Percentiles rank a stretch among this genome's conserved stretches.
Conservation (phyloP, 92 coral and sea anemone species). For the Meandrina meandrites region DNA sequence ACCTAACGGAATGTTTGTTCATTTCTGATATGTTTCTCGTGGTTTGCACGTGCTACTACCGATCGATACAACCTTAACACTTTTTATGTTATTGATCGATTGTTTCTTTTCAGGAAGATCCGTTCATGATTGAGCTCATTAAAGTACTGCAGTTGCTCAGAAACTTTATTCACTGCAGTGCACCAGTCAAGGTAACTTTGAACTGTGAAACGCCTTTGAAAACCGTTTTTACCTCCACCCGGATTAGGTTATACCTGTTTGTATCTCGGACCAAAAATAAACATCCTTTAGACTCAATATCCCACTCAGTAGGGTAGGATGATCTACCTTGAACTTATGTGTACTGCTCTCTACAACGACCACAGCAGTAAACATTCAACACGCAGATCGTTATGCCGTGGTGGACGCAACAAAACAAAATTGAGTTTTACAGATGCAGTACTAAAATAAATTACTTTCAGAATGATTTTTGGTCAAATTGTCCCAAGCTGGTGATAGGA, state of each 20-base stretch:
- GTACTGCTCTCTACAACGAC: no score
- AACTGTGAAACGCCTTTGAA: neutral
- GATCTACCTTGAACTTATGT: neutral
- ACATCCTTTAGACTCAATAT: neutral
- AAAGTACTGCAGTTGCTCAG: constrained; percentile 68
- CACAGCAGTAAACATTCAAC: no score
- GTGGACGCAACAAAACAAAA: neutral
- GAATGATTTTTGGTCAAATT: no score
- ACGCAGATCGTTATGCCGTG: no score
- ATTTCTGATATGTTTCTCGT: no score
- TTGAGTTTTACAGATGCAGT: no score
- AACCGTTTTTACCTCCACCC: neutral
- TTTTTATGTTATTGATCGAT: neutral
- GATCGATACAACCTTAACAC: no score
- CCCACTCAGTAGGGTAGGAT: neutral
- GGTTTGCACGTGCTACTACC: no score
- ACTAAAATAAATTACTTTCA: no score
- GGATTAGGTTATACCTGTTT: no score
- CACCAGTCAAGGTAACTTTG: constrained; percentile 77
- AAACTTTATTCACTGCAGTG: constrained; percentile 67
- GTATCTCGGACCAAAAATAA: neutral
- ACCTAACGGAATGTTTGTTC: no score
- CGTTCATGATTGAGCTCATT: constrained; percentile 64
- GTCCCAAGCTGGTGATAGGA: no score
- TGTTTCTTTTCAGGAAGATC: constrained; percentile 72